phyloP scores from a whole-genome alignment of 2,113 vertebrate species.

The Clarias gariepinus region DNA sequence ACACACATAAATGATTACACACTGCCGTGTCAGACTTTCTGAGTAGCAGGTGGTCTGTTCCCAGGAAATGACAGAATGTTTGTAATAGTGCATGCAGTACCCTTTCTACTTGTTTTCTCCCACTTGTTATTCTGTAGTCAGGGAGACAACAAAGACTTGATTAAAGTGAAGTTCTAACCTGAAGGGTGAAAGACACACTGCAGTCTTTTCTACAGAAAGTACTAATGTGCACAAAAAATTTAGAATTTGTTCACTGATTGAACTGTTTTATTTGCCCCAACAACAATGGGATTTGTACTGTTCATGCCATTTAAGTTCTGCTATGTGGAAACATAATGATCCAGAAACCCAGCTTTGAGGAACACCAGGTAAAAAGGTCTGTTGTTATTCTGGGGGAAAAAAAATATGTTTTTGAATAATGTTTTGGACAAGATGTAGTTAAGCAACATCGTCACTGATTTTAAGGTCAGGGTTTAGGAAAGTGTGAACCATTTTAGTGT shows the following conservation, averaged over 20 bases:
- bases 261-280: neutral
- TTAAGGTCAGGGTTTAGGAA: neutral
- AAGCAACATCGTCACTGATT: neutral
- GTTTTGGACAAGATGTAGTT: neutral
- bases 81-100: neutral
- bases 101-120: neutral
- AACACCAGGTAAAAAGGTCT: neutral
- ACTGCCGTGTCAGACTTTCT: constrained; percentile 21
- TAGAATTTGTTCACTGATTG: neutral
- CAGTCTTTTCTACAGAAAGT: neutral
- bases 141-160: neutral
- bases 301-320: neutral
- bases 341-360: neutral
- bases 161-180: neutral
- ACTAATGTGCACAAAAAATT: neutral
- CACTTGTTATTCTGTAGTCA: neutral
- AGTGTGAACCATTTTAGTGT: neutral
- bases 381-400: neutral
- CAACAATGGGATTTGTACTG: neutral
- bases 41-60: constrained; percentile 18
- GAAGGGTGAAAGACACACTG: neutral
- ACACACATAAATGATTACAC: constrained; percentile 5
- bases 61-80: constrained; percentile 4
- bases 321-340: neutral
- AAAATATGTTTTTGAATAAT: neutral